phyloP scores from a whole-genome alignment of 2,113 vertebrate genomes.

The Brachypodius melanocephalos region DNA sequence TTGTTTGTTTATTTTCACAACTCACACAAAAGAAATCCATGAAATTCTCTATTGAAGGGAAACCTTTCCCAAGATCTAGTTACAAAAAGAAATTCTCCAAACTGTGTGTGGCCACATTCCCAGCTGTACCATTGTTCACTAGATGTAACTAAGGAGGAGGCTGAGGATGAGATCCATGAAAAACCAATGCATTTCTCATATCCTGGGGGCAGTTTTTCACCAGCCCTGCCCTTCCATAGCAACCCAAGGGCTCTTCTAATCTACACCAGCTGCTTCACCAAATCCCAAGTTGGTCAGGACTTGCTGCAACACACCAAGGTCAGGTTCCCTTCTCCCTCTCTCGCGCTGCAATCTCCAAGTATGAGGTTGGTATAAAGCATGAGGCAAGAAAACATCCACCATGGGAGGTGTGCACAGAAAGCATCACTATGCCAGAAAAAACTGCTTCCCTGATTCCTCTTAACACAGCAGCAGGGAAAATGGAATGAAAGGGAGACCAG shows the following conservation, averaged over 20 bases:
- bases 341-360: accelerated
- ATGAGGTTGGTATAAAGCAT: accelerated
- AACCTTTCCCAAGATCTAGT: conserved; percentile 57
- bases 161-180: conserved; percentile 27
- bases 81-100: conserved; percentile 25
- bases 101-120: conserved; percentile 58
- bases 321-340: background rate
- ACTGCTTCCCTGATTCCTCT: background rate
- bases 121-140: conserved; percentile 54
- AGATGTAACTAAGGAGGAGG: conserved; percentile 32
- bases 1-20: conserved; percentile 54
- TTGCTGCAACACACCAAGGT: background rate
- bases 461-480: background rate
- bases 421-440: background rate
- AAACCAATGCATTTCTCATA: conserved; percentile 14
- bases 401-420: background rate
- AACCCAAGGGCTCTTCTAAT: conserved; percentile 6
- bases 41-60: conserved; percentile 36
- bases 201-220: conserved; percentile 31
- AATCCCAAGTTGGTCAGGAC: background rate
- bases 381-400: background rate
- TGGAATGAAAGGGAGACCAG: background rate
- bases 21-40: conserved; percentile 33
- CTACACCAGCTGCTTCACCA: conserved; percentile 22
- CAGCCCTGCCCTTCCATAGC: conserved; percentile 38